phyloP scores from a whole-genome alignment of 2,888 invertebrate species.

The Poecilus cupreus region DNA sequence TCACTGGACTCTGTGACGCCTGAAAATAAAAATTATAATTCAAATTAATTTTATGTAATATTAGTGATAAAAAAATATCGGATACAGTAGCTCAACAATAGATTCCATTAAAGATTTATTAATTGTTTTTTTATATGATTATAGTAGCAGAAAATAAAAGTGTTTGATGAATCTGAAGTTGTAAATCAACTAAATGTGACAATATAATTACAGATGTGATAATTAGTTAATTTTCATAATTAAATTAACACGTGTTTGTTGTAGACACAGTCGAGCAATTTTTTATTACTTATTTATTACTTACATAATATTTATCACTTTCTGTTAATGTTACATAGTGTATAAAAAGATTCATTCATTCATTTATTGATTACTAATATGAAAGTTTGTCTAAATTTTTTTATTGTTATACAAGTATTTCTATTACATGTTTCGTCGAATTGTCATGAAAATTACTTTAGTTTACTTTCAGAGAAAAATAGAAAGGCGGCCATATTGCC shows the following conservation, averaged over 20 bases:
- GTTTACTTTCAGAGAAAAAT: not conserved
- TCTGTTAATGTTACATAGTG: not conserved
- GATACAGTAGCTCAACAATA: too few relatives aligned
- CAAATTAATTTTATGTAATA: not conserved
- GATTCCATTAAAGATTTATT: not conserved
- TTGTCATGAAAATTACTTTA: not conserved
- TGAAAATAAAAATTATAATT: not conserved
- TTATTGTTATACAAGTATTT: not conserved
- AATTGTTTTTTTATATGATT: not conserved
- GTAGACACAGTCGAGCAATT: not conserved
- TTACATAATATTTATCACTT: constrained; percentile 2
- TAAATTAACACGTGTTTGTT: not conserved
- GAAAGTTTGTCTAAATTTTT: not conserved
- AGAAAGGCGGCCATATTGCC: not conserved
- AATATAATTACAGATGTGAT: not conserved
- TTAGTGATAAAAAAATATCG: too few relatives aligned
- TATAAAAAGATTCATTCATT: not conserved
- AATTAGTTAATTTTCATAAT: not conserved
- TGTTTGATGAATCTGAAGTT: not conserved
- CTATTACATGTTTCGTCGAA: not conserved
- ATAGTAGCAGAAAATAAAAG: not conserved
- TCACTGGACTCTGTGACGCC: not conserved
- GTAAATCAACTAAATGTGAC: not conserved
- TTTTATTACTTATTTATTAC: not conserved
- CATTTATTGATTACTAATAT: not conserved